Conservation (phyloP, 2,797 vertebrate species). For the Hydrocynus forskahlii region DNA sequence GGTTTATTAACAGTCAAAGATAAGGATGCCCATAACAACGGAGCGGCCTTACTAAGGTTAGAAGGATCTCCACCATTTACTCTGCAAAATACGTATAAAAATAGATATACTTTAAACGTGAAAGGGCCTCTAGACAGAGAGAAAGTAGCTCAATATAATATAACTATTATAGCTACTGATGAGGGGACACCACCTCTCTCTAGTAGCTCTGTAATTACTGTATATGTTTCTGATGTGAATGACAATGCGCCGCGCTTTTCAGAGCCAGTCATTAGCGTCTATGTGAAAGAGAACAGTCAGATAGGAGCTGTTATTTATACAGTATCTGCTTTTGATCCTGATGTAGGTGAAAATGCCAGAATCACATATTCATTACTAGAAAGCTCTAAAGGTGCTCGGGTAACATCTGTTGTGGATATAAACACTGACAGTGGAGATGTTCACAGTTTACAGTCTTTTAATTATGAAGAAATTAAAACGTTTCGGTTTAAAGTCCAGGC, state of each 20-base stretch:
- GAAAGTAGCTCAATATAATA: constrained; percentile 77
- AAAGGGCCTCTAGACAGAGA: constrained; percentile 85
- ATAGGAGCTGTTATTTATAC: constrained; percentile 68
- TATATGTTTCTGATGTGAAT: constrained; percentile 84
- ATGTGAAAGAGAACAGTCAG: constrained; percentile 77
- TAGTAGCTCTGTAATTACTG: constrained; percentile 59
- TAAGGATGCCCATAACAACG: constrained; percentile 64
- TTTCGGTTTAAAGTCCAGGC: constrained; percentile 69
- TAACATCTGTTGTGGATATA: constrained; percentile 54
- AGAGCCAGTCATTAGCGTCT: constrained; percentile 63
- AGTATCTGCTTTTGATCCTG: constrained; percentile 56
- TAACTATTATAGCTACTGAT: constrained; percentile 84
- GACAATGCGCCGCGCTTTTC: constrained; percentile 74
- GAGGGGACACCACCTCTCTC: constrained; percentile 79
- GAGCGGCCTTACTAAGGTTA: constrained; percentile 26
- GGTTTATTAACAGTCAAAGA: constrained; percentile 57
- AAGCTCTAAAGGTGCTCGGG: constrained; percentile 4
- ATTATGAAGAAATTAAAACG: constrained; percentile 67
- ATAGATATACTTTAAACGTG: constrained; percentile 87
- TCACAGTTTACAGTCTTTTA: constrained; percentile 66
- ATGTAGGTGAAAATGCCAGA: constrained; percentile 55
- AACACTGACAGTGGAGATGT: constrained; percentile 70
- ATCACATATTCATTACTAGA: constrained; percentile 57
- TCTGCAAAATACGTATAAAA: constrained; percentile 76
- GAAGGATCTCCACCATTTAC: constrained; percentile 63